phyloP scores from a whole-genome alignment of 2,888 invertebrate species.

The Steromphala cineraria region DNA sequence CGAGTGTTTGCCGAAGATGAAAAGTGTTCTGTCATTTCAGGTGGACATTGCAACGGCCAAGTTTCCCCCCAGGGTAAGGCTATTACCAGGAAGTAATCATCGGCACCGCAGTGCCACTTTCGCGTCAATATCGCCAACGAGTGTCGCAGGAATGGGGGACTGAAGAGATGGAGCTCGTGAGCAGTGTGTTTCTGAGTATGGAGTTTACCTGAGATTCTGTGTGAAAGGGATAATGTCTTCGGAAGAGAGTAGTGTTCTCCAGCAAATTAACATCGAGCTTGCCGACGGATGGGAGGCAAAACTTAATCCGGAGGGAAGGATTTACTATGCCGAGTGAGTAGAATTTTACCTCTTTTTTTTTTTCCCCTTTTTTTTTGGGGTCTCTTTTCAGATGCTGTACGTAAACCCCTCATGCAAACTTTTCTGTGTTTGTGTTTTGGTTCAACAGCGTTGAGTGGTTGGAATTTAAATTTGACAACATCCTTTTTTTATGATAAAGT shows the following conservation, averaged over 20 bases:
- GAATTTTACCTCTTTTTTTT: not conserved
- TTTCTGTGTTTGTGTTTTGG: not conserved
- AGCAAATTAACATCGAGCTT: slow-evolving; percentile 49
- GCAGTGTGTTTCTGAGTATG: not conserved
- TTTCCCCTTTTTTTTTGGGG: no score
- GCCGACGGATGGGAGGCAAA: slow-evolving; percentile 64
- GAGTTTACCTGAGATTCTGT: not conserved
- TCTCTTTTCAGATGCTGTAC: not conserved
- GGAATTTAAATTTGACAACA: not conserved
- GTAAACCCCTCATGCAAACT: not conserved
- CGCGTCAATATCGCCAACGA: not conserved
- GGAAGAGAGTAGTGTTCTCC: slow-evolving; percentile 26
- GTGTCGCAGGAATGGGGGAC: not conserved
- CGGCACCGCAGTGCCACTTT: not conserved
- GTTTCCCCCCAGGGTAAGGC: not conserved
- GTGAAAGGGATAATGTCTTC: slow-evolving; percentile 23
- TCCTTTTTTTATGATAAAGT: no score
- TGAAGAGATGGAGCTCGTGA: not conserved
- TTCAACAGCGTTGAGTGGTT: not conserved
- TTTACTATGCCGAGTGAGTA: slow-evolving; percentile 66
- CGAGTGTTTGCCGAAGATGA: not conserved
- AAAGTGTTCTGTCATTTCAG: not conserved
- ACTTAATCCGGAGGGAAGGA: slow-evolving; percentile 55
- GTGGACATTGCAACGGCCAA: not conserved
- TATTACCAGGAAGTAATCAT: not conserved